phyloP scores from a whole-genome alignment of 2,113 vertebrate genomes.

The Stigmatopora nigra region DNA sequence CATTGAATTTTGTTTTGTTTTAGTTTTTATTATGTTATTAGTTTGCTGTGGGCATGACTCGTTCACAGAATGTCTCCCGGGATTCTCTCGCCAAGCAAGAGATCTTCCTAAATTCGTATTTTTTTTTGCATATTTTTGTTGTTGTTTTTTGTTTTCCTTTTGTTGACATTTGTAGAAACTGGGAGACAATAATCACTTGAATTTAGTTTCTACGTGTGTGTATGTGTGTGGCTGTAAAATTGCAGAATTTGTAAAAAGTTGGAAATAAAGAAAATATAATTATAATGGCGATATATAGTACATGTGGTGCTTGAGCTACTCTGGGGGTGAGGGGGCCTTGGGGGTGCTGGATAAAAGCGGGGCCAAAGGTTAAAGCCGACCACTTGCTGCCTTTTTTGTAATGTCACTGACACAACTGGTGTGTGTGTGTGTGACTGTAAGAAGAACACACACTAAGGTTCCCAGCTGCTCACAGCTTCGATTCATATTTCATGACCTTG shows the following conservation, averaged over 20 bases:
- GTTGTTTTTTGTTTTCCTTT: constrained; percentile 47
- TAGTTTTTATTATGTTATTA: constrained; percentile 63
- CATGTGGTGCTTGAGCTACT: constrained; percentile 55
- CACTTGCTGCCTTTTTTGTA: constrained; percentile 34
- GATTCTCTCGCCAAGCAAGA: constrained; percentile 51
- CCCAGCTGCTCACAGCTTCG: constrained; percentile 37
- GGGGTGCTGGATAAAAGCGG: constrained; percentile 11
- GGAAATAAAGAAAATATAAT: constrained; percentile 71
- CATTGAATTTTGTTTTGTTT: constrained; percentile 44
- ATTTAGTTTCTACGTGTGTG: constrained; percentile 57
- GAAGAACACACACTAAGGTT: constrained; percentile 39
- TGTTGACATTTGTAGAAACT: constrained; percentile 57
- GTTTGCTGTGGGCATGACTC: constrained; percentile 64
- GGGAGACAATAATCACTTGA: constrained; percentile 71
- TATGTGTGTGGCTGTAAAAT: constrained; percentile 55
- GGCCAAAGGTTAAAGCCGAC: constrained; percentile 28
- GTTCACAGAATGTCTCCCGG: constrained; percentile 54
- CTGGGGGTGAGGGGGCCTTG: constrained; percentile 14
- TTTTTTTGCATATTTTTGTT: constrained; percentile 37
- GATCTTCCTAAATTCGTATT: constrained; percentile 39
- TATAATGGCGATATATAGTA: constrained; percentile 56
- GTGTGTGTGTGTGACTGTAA: constrained; percentile 24
- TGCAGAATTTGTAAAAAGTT: constrained; percentile 73
- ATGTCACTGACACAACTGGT: constrained; percentile 41
- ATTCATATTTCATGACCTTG: constrained; percentile 50